These are phyloP conservation scores for Cryptotis parvus DNA, from an alignment of 2,113 vertebrate species.

Conservation along the genomic window DNA sequence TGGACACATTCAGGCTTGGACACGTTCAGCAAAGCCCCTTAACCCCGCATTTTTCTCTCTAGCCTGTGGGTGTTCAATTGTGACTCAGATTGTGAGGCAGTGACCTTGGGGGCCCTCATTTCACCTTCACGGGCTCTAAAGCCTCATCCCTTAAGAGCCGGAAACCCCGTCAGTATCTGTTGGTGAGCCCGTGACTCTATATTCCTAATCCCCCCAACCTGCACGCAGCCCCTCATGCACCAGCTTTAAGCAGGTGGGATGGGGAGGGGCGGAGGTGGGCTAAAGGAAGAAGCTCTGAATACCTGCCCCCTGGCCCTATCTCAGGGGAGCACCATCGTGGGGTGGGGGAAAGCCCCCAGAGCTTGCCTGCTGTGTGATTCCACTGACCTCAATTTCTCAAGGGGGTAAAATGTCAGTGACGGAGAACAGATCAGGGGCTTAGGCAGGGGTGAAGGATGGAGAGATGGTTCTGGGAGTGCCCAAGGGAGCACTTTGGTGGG, in stretches of 20 bases:
- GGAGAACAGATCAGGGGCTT: not conserved
- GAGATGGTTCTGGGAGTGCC: not conserved
- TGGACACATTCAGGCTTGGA: too few relatives aligned
- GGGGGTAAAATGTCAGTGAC: not conserved
- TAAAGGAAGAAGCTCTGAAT: not conserved
- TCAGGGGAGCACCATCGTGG: not conserved
- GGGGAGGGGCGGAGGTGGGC: too few relatives aligned
- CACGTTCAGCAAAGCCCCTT: too few relatives aligned
- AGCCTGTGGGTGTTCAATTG: too few relatives aligned
- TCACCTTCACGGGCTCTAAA: not conserved
- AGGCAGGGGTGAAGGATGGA: not conserved
- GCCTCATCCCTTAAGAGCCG: too few relatives aligned
- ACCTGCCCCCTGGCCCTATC: too few relatives aligned
- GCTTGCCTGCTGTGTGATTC: not conserved
- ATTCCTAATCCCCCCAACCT: not conserved
- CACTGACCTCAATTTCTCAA: not conserved
- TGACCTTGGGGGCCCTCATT: too few relatives aligned
- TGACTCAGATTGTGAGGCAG: too few relatives aligned
- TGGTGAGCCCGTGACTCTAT: accelerated
- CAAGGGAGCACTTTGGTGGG: not conserved
- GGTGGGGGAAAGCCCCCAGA: not conserved
- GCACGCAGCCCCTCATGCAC: not conserved
- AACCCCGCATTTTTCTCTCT: too few relatives aligned
- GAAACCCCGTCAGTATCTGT: not conserved
- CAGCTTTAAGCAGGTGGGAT: too few relatives aligned